Base-by-base conservation (phyloP, 2,797 vertebrate species). In the Acrocephalus scirpaceus region DNA sequence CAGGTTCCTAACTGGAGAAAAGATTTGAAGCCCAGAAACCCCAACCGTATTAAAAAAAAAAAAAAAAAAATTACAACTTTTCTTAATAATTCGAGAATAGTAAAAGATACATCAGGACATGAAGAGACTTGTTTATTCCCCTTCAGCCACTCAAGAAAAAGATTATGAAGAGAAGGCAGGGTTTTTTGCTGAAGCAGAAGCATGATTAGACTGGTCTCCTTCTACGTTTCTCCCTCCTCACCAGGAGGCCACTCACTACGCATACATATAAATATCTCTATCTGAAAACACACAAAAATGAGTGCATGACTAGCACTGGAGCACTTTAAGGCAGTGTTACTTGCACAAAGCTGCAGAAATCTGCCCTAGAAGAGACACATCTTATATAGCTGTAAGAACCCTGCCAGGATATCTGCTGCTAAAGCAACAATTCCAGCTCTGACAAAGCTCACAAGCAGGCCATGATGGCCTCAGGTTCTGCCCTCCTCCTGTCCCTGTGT, bases 201-300 rank as follows among this genome's bases (percentile, higher is more conserved):
- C 0, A 1, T 6, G 3, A 16, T 65, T 29, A 72, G 20, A 20
- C 29, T 21, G 22, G 3, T 3, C 13, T 79, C 60, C 29, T 27
- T 47, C 27, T 29, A 10, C 0, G 0, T 48, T 56, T 27, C 7
- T 32, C 11, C 2, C 1, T 2, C 7, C 21, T 26, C 13, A 4
- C 0, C 7, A 32, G 47, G 42, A 12, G 5, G 22, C 45, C 10
- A 18, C 5, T 64, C 30, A 8, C 15, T 9, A 26, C 32, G 20
- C 16, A 11, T 6, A 14, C 10, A 16, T 9, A 25, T 3, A 61
- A 70, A 48, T 13, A 66, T 3, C 14, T 16, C 0, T 13, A 11
- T 30, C 40, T 60, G 45, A 75, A 53, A 60, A 29, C 11, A 29
- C 48, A 71, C 0, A n/a, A 30, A 10, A 25, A 10, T 0, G 19